These are phyloP conservation scores for Panthera tigris DNA, from an alignment of 2,113 vertebrate genomes.

Conservation along the genomic window DNA sequence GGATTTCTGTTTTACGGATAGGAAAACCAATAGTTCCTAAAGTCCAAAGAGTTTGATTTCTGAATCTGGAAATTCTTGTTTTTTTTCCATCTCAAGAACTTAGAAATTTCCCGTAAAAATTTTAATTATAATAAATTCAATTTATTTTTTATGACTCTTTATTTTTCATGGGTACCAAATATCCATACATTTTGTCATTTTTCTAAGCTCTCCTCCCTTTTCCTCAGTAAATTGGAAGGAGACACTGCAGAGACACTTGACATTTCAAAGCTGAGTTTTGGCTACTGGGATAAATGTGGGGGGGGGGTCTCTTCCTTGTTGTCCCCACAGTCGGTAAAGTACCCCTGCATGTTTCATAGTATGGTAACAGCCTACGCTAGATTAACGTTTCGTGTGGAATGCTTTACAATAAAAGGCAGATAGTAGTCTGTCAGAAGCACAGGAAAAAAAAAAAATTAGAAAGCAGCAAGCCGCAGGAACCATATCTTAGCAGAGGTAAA, in stretches of 20 bases:
- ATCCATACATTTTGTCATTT: not conserved
- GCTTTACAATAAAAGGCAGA: not conserved
- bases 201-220: not conserved
- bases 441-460: not conserved
- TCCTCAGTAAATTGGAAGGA: not conserved
- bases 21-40: not conserved
- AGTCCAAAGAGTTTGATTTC: not conserved
- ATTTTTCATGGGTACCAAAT: not conserved
- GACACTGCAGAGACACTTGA: not conserved
- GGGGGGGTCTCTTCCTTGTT: not conserved
- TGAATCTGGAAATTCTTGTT: not conserved
- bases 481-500: not conserved
- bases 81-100: not conserved
- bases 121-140: not conserved
- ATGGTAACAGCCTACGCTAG: not conserved
- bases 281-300: not conserved
- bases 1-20: not conserved
- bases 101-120: not conserved
- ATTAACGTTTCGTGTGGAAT: not conserved
- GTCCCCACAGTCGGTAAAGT: not conserved
- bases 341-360: not conserved
- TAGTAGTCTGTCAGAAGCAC: not conserved
- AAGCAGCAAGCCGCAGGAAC: not conserved
- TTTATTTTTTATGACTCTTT: not conserved
- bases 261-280: constrained; percentile 15